Conservation (phyloP, 2,888 invertebrate genomes). For the Elgonia sp. region DNA sequence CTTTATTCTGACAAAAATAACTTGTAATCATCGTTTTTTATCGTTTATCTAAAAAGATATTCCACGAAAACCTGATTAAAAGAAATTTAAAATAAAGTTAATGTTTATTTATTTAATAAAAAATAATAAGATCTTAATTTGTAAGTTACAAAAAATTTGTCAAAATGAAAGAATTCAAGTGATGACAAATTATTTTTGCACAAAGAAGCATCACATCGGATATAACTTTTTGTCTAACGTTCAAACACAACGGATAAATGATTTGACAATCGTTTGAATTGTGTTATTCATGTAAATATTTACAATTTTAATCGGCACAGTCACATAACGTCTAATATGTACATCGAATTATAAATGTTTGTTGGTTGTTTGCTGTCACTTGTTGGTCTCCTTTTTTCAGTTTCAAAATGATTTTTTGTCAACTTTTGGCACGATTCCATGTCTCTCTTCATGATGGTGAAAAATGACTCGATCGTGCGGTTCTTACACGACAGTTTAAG, state of each 20-base stretch:
- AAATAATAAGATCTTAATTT: too few species aligned
- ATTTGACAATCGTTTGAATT: constrained; percentile 65
- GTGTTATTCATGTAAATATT: constrained; percentile 73
- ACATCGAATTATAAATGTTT: constrained; percentile 85
- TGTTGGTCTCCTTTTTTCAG: constrained; percentile 28
- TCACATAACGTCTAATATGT: constrained; percentile 85
- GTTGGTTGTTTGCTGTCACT: constrained; percentile 49
- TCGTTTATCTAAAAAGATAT: constrained; percentile 53
- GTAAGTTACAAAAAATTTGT: too few species aligned
- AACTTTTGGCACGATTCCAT: constrained; percentile 70
- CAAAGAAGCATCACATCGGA: constrained; percentile 54
- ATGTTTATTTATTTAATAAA: too few species aligned
- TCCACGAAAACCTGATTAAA: constrained; percentile 34
- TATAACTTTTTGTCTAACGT: constrained; percentile 54
- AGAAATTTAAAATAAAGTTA: too few species aligned
- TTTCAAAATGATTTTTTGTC: constrained; percentile 13
- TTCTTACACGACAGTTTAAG: constrained; percentile 18
- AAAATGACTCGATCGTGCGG: constrained; percentile 44
- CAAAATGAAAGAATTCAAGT: neutral
- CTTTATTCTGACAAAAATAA: constrained; percentile 58
- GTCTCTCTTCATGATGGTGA: constrained; percentile 44
- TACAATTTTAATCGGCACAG: constrained; percentile 78
- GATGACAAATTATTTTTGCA: constrained; percentile 71
- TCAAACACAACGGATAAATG: constrained; percentile 67
- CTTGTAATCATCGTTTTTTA: constrained; percentile 61